Evolutionary conservation across 2,888 invertebrate species (phyloP).

Genomic region (Torymus texanus): DNA sequence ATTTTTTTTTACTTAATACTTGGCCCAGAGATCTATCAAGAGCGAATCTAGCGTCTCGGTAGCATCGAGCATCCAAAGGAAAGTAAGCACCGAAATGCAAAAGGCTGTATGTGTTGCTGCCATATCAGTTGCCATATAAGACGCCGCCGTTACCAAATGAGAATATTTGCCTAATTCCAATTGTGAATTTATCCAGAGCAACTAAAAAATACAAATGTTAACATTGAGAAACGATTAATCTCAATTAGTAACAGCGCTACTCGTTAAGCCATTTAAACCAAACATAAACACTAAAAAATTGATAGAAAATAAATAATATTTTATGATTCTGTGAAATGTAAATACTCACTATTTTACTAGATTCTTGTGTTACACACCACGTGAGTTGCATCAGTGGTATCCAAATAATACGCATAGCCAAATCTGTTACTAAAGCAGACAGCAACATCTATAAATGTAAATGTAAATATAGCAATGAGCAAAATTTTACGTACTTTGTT

Average conservation of each 20-base stretch:
- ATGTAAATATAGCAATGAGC: no score
- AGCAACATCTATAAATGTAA: conserved; percentile 67
- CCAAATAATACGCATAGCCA: conserved; percentile 69
- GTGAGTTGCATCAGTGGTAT: conserved; percentile 69
- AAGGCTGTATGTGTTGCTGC: conserved; percentile 64
- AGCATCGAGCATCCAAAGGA: conserved; percentile 73
- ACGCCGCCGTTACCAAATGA: conserved; percentile 61
- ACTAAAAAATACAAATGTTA: conserved; percentile 52
- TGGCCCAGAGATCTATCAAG: conserved; percentile 67
- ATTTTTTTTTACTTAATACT: conserved; percentile 58
- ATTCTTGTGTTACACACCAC: conserved; percentile 68
- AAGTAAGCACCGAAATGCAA: conserved; percentile 69
- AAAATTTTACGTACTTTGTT: no score
- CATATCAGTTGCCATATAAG: conserved; percentile 65
- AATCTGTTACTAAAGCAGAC: conserved; percentile 70
- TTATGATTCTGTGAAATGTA: neutral
- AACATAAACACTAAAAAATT: conserved; percentile 5
- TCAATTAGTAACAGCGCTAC: no score
- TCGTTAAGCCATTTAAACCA: no score
- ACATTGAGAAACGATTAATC: no score
- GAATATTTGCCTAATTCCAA: conserved; percentile 64
- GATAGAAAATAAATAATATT: neutral
- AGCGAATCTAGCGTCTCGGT: conserved; percentile 71
- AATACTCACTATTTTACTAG: conserved; percentile 68
- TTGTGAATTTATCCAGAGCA: conserved; percentile 64